These are phyloP conservation scores for Epinephelus lanceolatus DNA, from an alignment of 2,113 vertebrate genomes.

Conservation along the genomic window DNA sequence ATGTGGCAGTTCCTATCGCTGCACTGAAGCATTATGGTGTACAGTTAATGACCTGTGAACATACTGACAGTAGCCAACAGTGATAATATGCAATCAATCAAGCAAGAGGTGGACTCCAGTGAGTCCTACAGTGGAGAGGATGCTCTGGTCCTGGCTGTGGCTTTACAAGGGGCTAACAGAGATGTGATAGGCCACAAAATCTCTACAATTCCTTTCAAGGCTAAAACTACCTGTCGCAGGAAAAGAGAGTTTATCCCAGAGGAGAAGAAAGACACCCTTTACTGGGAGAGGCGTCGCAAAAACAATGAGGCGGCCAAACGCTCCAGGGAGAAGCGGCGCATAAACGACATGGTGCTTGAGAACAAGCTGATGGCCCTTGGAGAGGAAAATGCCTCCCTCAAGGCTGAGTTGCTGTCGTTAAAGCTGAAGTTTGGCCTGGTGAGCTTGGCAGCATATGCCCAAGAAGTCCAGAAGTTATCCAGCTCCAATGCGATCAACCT, in stretches of 20 bases:
- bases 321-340: constrained; percentile 94
- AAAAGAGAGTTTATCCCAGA: constrained; percentile 97
- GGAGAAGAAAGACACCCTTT: constrained; percentile 95
- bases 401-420: constrained; percentile 91
- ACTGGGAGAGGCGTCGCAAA: constrained; percentile 96
- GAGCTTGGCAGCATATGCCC: constrained; percentile 90
- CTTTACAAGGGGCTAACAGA: constrained; percentile 83
- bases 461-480: constrained; percentile 93
- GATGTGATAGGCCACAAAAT: constrained; percentile 72
- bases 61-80: constrained; percentile 37
- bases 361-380: constrained; percentile 95
- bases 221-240: constrained; percentile 88
- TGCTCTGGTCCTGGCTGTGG: constrained; percentile 86
- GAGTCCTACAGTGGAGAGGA: constrained; percentile 87
- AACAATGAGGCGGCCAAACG: constrained; percentile 98
- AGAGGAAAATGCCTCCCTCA: constrained; percentile 94
- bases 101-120: constrained; percentile 88
- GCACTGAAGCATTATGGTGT: constrained; percentile 45
- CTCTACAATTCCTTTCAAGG: constrained; percentile 79
- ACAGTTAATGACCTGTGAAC: constrained; percentile 61
- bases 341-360: constrained; percentile 98
- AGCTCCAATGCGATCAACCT: constrained; percentile 83
- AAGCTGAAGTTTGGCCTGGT: constrained; percentile 96
- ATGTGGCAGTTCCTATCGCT: constrained; percentile 20
- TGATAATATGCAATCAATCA: constrained; percentile 93